Evolutionary conservation across 2,797 vertebrate genomes (phyloP).

Genomic region (Champsocephalus gunnari): DNA sequence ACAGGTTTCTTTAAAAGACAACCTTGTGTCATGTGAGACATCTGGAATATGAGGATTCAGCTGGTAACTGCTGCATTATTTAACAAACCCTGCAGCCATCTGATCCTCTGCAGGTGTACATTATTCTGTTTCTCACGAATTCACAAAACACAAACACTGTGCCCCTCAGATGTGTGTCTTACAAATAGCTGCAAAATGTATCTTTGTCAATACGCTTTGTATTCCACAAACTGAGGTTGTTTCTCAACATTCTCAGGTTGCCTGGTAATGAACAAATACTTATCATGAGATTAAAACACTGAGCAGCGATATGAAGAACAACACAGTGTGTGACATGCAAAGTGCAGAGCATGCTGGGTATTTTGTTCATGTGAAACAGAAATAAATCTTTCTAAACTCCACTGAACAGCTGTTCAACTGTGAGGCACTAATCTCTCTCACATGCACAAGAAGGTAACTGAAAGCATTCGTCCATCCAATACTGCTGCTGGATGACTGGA

Average conservation of each 20-base stretch:
- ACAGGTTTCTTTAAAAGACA: constrained; percentile 41
- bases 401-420: constrained; percentile 55
- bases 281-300: background rate
- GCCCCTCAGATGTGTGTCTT: constrained; percentile 33
- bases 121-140: constrained; percentile 53
- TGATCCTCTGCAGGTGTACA: constrained; percentile 60
- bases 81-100: constrained; percentile 50
- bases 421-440: constrained; percentile 55
- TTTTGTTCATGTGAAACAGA: constrained; percentile 35
- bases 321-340: background rate
- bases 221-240: background rate
- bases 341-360: background rate
- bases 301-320: background rate
- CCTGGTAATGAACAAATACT: background rate
- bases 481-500: background rate
- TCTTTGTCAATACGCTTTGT: constrained; percentile 15
- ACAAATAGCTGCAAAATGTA: constrained; percentile 38
- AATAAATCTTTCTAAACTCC: constrained; percentile 49
- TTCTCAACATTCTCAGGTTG: background rate
- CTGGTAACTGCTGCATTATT: constrained; percentile 71
- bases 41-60: constrained; percentile 59
- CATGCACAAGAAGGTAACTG: constrained; percentile 46
- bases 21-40: constrained; percentile 36
- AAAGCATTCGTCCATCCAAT: constrained; percentile 12
- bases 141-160: constrained; percentile 27